Conservation (phyloP, 1,140 invertebrate species). For the Caenorhabditis tropicalis region DNA sequence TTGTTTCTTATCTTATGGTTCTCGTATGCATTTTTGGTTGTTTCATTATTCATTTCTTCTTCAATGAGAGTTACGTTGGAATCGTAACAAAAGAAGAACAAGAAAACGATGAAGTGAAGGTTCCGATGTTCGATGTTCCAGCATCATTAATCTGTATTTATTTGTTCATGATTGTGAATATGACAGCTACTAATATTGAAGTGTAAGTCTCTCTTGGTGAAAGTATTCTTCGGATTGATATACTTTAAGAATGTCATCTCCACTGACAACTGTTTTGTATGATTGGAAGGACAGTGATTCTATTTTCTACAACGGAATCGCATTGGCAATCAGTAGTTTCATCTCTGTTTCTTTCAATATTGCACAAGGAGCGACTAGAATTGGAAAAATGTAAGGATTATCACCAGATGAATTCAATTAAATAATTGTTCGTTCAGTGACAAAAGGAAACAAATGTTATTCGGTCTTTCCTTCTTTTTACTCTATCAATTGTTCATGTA, state of each 20-base stretch:
- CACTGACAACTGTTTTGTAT: constrained; percentile 53
- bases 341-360: constrained; percentile 52
- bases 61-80: constrained; percentile 58
- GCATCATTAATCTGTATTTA: constrained; percentile 56
- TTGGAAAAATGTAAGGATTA: constrained; percentile 50
- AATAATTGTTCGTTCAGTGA: constrained; percentile 32
- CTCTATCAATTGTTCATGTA: constrained; percentile 51
- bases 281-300: constrained; percentile 55
- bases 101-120: constrained; percentile 28
- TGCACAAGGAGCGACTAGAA: constrained; percentile 45
- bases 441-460: constrained; percentile 57
- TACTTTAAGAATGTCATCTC: constrained; percentile 53
- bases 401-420: background rate
- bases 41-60: constrained; percentile 46
- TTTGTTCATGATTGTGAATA: constrained; percentile 49
- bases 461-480: constrained; percentile 53
- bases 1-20: constrained; percentile 57
- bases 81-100: constrained; percentile 56
- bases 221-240: background rate
- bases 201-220: constrained; percentile 49
- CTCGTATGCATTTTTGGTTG: constrained; percentile 46
- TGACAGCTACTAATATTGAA: constrained; percentile 57
- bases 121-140: constrained; percentile 55
- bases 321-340: constrained; percentile 46
- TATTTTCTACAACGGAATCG: constrained; percentile 57